Percentiles rank a stretch among this genome's conserved stretches.
Conservation (phyloP, 1,140 invertebrate genomes). For the Solen grandis region DNA sequence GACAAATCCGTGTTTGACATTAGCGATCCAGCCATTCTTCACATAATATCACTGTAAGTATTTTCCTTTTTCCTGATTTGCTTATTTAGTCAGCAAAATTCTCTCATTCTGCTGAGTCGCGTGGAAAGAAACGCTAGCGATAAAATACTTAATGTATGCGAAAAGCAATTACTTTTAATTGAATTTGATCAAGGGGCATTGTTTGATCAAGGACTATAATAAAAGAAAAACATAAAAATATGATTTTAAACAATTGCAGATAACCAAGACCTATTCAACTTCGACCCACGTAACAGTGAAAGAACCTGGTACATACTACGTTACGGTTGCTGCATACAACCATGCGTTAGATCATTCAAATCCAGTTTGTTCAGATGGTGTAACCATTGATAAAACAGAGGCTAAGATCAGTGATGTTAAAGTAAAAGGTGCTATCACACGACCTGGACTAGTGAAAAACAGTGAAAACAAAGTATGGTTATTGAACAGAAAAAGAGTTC, state of each 20-base stretch:
- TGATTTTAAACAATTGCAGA: background rate
- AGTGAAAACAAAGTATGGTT: conserved; percentile 24
- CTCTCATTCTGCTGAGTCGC: background rate
- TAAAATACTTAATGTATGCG: background rate
- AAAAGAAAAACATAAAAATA: too few relatives aligned
- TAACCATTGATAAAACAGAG: conserved; percentile 46
- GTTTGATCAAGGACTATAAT: background rate
- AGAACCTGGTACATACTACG: conserved; percentile 53
- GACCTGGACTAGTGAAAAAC: conserved; percentile 45
- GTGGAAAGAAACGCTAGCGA: too few relatives aligned
- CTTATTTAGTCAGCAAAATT: background rate
- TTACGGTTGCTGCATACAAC: conserved; percentile 66
- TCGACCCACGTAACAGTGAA: background rate
- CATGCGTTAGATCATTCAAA: conserved; percentile 53
- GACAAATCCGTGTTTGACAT: conserved; percentile 27
- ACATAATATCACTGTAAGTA: background rate
- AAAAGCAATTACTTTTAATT: background rate
- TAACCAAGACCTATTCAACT: conserved; percentile 12
- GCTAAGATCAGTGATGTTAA: conserved; percentile 42
- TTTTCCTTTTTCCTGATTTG: background rate
- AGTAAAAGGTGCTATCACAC: conserved; percentile 40
- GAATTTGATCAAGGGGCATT: background rate
- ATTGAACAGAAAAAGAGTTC: conserved; percentile 31
- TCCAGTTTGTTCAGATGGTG: conserved; percentile 68
- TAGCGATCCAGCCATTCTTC: background rate